Conservation (phyloP, 2,888 invertebrate genomes). For the Dicyrtoma fusca region DNA sequence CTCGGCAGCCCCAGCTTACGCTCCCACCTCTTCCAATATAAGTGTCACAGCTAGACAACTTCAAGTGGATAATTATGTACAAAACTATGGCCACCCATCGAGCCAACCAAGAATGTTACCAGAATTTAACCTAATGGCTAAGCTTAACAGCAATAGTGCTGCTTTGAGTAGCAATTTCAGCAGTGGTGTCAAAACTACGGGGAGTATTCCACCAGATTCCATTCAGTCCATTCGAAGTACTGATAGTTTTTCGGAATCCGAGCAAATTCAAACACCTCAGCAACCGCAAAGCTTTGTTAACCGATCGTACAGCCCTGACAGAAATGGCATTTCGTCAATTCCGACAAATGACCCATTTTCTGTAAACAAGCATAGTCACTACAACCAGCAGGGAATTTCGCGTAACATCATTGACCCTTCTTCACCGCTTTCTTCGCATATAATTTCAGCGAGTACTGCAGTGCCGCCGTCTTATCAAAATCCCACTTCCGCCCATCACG, state of each 20-base stretch:
- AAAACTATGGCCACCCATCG: conserved; percentile 7
- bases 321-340: neutral
- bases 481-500: conserved; percentile 10
- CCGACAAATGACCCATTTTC: conserved; percentile 33
- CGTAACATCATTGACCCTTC: conserved; percentile 9
- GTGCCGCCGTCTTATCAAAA: neutral
- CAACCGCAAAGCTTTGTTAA: conserved; percentile 31
- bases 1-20: neutral
- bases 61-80: conserved; percentile 31
- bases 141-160: conserved; percentile 27
- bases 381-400: conserved; percentile 31
- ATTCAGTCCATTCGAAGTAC: conserved; percentile 36
- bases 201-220: conserved; percentile 30
- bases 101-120: conserved; percentile 23
- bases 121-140: conserved; percentile 35
- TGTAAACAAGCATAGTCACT: conserved; percentile 36
- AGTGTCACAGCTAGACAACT: neutral
- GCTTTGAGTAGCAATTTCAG: conserved; percentile 27
- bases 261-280: conserved; percentile 10
- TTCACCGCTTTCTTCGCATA: conserved; percentile 7
- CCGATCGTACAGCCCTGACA: conserved; percentile 37
- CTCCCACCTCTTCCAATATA: conserved; percentile 17
- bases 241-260: conserved; percentile 14
- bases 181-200: conserved; percentile 11
- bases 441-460: neutral